Base-by-base conservation (phyloP, 2,113 vertebrate species). In the Struthidea cinerea region DNA sequence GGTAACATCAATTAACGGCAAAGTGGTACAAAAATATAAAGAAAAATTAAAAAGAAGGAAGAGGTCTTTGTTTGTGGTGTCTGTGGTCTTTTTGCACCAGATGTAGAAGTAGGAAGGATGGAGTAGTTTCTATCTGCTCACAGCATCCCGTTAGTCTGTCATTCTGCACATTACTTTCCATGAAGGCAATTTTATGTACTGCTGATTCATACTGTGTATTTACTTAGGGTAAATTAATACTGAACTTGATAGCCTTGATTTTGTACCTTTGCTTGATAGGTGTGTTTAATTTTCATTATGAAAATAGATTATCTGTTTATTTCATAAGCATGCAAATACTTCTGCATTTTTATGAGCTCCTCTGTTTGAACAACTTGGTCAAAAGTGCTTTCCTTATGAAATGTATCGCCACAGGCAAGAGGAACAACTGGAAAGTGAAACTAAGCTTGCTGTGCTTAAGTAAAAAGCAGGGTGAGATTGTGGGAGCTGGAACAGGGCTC, bases 321-420 rank as follows among this genome's bases (percentile, higher is more conserved):
- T 94, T 87, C 59, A n/a, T 37, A 90, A 88, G 30, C 47, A 88
- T 87, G 78, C 70, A 96, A 95, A 96, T 87, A 76, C 75, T 70
- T 90, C 67, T 91, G 84, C 59, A n/a, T 93, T 87, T 87, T 80
- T 61, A 49, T 46, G 59, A 93, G 59, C 42, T 65, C n/a, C 26
- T 60, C 16, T 63, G 46, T 95, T 88, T 32, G 24, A 86, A 65
- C 39, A 91, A 5, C 46, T 28, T 77, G 37, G 55, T 73, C 50
- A 64, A 7, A 85, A 80, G 55, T 50, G 16, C 44, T 76, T 80
- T 81, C 19, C 8, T 64, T 82, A 37, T 71, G 61, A 89, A 87
- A 73, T 13, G n/a, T 11, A 13, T 67, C 5, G 6, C 82, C 11
- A 9, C 28, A 53, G 87, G 75, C 90, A 94, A 92, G 81, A 87